phyloP scores from a whole-genome alignment of 2,797 vertebrate genomes.

The Periophthalmus magnuspinnatus region DNA sequence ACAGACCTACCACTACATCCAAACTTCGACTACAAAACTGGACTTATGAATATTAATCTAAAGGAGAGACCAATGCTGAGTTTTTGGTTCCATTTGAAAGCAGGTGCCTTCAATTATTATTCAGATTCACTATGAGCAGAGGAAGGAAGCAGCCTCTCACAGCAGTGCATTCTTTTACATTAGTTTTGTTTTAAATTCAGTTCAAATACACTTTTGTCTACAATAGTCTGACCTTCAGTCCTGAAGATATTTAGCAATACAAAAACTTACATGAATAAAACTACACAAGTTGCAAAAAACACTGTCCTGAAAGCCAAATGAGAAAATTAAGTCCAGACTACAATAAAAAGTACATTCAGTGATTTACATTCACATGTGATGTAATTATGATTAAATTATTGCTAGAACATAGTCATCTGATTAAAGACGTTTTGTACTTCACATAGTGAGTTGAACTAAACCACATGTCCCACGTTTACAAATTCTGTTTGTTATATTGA shows the following conservation, averaged over 20 bases:
- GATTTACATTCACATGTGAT: neutral
- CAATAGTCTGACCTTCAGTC: neutral
- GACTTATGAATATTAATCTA: neutral
- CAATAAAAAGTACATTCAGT: neutral
- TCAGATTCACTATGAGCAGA: neutral
- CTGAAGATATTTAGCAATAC: neutral
- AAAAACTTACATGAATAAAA: neutral
- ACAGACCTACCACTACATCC: no score
- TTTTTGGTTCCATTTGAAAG: neutral
- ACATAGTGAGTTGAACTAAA: no score
- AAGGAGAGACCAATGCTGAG: neutral
- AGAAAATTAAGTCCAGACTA: neutral
- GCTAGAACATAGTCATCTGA: neutral
- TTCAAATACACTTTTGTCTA: neutral
- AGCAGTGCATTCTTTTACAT: neutral
- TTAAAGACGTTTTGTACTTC: no score
- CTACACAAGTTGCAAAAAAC: neutral
- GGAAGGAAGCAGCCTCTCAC: neutral
- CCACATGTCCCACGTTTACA: neutral
- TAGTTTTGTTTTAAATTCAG: constrained; percentile 1
- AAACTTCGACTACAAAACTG: neutral
- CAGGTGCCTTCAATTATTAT: neutral
- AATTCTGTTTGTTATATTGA: neutral
- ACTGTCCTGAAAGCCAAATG: neutral
- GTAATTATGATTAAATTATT: neutral